These are phyloP conservation scores for Mormyrops attenuatus DNA, from an alignment of 2,797 vertebrate species.

Conservation along the genomic window DNA sequence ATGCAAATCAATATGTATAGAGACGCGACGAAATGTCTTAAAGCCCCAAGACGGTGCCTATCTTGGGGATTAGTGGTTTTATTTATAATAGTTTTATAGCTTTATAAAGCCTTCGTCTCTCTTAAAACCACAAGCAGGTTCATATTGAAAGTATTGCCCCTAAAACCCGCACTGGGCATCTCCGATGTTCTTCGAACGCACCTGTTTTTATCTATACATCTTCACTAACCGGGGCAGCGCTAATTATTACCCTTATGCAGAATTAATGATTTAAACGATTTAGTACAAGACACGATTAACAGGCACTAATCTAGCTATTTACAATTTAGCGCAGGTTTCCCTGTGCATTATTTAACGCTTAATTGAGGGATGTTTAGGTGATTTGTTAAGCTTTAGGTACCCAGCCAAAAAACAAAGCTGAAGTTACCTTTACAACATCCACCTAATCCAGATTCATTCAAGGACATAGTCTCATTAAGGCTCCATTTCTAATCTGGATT, in stretches of 20 bases:
- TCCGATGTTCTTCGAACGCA: background rate
- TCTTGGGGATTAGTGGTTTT: background rate
- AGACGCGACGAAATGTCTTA: background rate
- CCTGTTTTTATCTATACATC: background rate
- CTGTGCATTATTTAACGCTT: background rate
- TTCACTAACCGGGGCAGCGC: background rate
- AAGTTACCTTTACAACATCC: background rate
- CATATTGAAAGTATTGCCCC: background rate
- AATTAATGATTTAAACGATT: slow-evolving; percentile 7
- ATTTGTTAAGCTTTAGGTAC: background rate
- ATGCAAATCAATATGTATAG: background rate
- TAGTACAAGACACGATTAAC: background rate
- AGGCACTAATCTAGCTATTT: background rate
- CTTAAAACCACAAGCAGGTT: background rate
- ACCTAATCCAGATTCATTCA: background rate
- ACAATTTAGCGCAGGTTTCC: slow-evolving; percentile 6
- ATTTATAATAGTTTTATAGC: background rate
- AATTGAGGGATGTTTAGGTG: background rate
- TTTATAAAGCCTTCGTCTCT: background rate
- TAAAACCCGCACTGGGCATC: background rate
- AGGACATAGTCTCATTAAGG: background rate
- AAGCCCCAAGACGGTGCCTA: background rate
- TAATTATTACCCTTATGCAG: background rate
- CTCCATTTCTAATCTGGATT: background rate
- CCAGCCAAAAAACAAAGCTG: background rate